Conservation (phyloP, 2,113 vertebrate species). For the Xenopus laevis region DNA sequence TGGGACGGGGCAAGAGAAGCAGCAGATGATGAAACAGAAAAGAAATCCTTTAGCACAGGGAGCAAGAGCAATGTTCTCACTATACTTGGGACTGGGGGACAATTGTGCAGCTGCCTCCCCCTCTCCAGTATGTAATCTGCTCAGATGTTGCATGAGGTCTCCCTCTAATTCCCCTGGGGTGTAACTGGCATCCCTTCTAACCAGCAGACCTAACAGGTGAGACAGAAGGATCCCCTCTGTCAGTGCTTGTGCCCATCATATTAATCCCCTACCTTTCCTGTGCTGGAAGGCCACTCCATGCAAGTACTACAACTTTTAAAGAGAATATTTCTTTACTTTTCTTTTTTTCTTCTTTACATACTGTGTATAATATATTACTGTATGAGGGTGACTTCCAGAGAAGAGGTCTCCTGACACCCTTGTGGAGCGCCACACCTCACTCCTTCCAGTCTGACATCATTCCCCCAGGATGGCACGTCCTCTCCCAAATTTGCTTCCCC, state of each 20-base stretch:
- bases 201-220: no score
- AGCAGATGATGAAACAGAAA: conserved; percentile 56
- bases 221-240: no score
- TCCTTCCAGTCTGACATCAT: conserved; percentile 2
- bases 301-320: no score
- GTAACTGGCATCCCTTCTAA: background rate
- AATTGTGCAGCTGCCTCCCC: conserved; percentile 35
- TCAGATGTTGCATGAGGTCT: conserved; percentile 17
- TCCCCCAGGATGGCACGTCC: background rate
- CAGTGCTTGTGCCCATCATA: no score
- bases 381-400: no score
- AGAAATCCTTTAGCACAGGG: conserved; percentile 51
- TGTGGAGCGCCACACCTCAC: background rate
- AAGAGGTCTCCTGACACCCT: no score
- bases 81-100: conserved; percentile 55
- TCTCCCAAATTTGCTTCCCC: background rate
- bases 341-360: no score
- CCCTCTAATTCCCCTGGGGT: background rate
- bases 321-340: no score
- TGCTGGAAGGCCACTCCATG: no score
- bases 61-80: conserved; percentile 41
- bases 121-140: conserved; percentile 29
- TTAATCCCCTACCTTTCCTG: no score
- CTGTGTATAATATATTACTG: no score
- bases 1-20: background rate